Conservation (phyloP, 1,140 invertebrate genomes). For the Papilio helenus region DNA sequence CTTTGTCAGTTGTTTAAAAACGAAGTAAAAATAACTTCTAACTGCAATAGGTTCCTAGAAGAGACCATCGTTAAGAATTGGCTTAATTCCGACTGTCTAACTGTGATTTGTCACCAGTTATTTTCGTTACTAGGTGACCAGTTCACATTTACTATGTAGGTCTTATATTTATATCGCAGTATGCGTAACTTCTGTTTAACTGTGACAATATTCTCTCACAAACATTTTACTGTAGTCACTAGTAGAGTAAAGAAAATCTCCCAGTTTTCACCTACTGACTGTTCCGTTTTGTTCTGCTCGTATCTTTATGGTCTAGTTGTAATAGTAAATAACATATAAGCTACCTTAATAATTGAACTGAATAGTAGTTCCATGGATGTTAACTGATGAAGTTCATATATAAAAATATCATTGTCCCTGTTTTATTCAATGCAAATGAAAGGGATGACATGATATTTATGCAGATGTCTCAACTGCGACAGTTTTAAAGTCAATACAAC, state of each 20-base stretch:
- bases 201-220: neutral
- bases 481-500: no score
- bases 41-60: neutral
- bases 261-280: neutral
- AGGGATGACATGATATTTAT: no score
- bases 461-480: no score
- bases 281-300: neutral
- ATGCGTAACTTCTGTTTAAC: neutral
- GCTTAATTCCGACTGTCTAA: conserved; percentile 5
- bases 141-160: conserved; percentile 35
- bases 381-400: no score
- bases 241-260: neutral
- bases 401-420: no score
- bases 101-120: conserved; percentile 2
- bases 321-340: neutral
- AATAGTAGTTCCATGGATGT: no score
- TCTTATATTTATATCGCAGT: conserved; percentile 12
- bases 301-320: no score
- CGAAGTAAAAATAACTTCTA: neutral
- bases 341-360: no score
- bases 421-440: no score
- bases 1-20: no score
- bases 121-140: conserved; percentile 29
- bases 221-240: neutral
- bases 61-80: conserved; percentile 2